These are phyloP conservation scores for Prorops nasuta DNA, from an alignment of 1,140 invertebrate species.

Conservation along the genomic window DNA sequence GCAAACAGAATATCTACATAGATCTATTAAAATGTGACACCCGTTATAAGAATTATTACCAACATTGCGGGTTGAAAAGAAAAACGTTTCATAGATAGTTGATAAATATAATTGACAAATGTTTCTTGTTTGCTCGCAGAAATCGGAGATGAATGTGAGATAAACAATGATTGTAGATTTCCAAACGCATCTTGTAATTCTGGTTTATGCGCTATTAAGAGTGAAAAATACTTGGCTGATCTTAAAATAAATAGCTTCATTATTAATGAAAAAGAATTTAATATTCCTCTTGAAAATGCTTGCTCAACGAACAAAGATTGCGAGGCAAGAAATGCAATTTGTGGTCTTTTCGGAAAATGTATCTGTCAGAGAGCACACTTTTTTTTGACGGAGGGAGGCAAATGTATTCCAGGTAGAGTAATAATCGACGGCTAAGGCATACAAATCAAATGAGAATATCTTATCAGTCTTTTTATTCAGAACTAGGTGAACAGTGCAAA, in stretches of 20 bases:
- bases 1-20: too few species aligned
- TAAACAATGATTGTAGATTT: slow-evolving; percentile 34
- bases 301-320: slow-evolving; percentile 23
- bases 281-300: neutral
- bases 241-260: neutral
- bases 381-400: neutral
- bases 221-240: neutral
- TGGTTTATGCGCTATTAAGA: neutral
- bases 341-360: slow-evolving; percentile 19
- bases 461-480: slow-evolving; percentile 14
- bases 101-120: too few species aligned
- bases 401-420: slow-evolving; percentile 31
- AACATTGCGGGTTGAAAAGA: too few species aligned
- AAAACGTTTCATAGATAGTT: too few species aligned
- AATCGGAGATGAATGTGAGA: slow-evolving; percentile 23
- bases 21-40: too few species aligned
- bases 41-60: too few species aligned
- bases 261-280: neutral
- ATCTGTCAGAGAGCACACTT: slow-evolving; percentile 28
- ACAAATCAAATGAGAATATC: neutral
- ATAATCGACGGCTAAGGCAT: neutral
- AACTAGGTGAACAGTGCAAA: slow-evolving; percentile 31
- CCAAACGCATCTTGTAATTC: slow-evolving; percentile 13
- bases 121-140: slow-evolving; percentile 20
- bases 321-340: slow-evolving; percentile 8